These are phyloP conservation scores for Drosophila conformis DNA, from an alignment of 2,888 invertebrate genomes.

Conservation along the genomic window DNA sequence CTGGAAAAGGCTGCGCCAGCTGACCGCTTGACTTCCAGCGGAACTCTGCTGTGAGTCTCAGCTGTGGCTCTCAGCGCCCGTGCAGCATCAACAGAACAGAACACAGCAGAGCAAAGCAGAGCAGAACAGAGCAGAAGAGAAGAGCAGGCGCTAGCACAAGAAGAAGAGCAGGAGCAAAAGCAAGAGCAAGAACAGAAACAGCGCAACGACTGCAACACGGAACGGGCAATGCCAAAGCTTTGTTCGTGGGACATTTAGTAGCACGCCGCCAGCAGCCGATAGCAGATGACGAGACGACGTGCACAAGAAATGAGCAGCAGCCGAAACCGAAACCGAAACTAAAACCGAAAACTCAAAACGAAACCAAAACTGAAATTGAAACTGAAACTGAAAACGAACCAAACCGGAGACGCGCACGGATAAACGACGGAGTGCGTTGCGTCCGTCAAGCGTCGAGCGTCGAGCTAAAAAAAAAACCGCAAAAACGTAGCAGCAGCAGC, in stretches of 20 bases:
- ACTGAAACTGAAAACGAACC: constrained; percentile 28
- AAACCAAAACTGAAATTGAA: constrained; percentile 27
- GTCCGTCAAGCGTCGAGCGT: not conserved
- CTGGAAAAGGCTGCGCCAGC: constrained; percentile 53
- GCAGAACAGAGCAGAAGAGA: not conserved
- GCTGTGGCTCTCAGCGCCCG: constrained; percentile 32
- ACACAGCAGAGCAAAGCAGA: not conserved
- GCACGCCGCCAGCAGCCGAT: constrained; percentile 76
- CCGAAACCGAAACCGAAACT: constrained; percentile 37
- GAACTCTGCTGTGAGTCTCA: constrained; percentile 29
- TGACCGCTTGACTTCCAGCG: constrained; percentile 42
- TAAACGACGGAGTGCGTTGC: constrained; percentile 2
- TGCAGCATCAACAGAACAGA: constrained; percentile 10
- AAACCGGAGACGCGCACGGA: constrained; percentile 17
- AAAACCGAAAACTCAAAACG: constrained; percentile 33
- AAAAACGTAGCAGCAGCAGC: not conserved
- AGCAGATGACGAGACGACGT: constrained; percentile 69
- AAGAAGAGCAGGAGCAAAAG: constrained; percentile 5
- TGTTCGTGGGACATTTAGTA: constrained; percentile 52
- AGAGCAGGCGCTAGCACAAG: not conserved
- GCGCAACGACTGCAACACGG: constrained; percentile 24
- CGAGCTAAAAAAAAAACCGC: not conserved
- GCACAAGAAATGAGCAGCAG: constrained; percentile 47
- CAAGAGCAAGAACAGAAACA: constrained; percentile 43
- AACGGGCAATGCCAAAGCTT: constrained; percentile 38